Percentiles rank a stretch among this genome's conserved stretches.
Conservation (phyloP, 2,113 vertebrate genomes). For the Toxostoma redivivum region DNA sequence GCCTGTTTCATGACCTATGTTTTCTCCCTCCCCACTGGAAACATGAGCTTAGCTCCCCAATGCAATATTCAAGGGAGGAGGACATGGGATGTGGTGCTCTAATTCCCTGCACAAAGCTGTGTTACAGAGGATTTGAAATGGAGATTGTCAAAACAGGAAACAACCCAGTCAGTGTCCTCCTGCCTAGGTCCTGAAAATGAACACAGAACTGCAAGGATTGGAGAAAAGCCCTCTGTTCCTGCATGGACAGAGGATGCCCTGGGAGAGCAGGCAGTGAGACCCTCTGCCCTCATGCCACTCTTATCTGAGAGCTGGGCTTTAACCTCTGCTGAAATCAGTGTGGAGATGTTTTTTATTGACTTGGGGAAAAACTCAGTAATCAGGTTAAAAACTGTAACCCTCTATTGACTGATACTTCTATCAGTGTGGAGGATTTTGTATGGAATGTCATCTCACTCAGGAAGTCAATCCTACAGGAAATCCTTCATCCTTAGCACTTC, state of each 20-base stretch:
- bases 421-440: background rate
- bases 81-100: background rate
- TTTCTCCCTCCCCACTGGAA: background rate
- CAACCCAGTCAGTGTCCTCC: background rate
- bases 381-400: background rate
- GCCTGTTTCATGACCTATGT: background rate
- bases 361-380: background rate
- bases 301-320: background rate
- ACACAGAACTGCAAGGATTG: background rate
- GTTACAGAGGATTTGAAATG: background rate
- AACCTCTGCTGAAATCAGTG: background rate
- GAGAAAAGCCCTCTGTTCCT: background rate
- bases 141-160: conserved; percentile 27
- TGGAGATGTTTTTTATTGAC: background rate
- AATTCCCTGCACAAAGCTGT: background rate
- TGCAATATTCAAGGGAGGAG: background rate
- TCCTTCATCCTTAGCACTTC: background rate
- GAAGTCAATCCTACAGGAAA: conserved; percentile 10
- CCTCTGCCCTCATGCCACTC: background rate
- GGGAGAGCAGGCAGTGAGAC: background rate
- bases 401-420: background rate
- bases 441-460: background rate
- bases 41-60: background rate
- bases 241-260: background rate
- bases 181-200: background rate